These are phyloP conservation scores for Acrossocheilus wenchowensis DNA, from an alignment of 2,797 vertebrate species.

Conservation along the genomic window DNA sequence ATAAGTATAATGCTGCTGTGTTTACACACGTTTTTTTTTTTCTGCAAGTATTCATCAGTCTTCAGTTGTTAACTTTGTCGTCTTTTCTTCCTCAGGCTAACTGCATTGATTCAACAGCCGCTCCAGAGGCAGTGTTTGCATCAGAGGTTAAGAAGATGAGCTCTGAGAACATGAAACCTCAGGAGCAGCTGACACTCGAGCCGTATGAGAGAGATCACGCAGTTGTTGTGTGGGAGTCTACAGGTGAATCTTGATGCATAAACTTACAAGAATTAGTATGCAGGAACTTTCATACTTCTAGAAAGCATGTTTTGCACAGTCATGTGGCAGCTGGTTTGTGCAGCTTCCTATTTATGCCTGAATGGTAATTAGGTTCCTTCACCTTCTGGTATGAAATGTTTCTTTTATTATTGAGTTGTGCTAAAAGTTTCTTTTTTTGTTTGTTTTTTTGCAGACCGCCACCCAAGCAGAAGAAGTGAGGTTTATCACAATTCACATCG, in stretches of 20 bases:
- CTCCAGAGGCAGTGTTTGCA: slow-evolving; percentile 91
- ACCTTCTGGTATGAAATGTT: neutral
- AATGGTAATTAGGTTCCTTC: too few species aligned
- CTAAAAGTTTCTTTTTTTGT: neutral
- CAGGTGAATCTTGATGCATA: slow-evolving; percentile 76
- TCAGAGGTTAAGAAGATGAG: slow-evolving; percentile 94
- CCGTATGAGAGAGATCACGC: slow-evolving; percentile 93
- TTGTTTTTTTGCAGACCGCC: slow-evolving; percentile 75
- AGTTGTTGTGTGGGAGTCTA: slow-evolving; percentile 90
- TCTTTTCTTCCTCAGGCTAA: slow-evolving; percentile 80
- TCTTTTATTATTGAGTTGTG: neutral
- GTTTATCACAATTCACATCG: slow-evolving; percentile 8
- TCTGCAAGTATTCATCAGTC: neutral
- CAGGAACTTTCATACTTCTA: neutral
- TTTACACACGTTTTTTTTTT: neutral
- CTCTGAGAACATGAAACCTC: slow-evolving; percentile 93
- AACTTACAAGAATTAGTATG: neutral
- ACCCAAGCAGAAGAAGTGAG: slow-evolving; percentile 86
- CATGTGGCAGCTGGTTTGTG: neutral
- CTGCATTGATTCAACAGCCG: slow-evolving; percentile 93
- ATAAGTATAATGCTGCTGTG: neutral
- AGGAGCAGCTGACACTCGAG: slow-evolving; percentile 92
- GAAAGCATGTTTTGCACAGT: neutral
- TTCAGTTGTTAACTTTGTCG: neutral
- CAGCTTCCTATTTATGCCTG: neutral